phyloP scores from a whole-genome alignment of 2,888 invertebrate genomes.

The Helicoverpa assulta region DNA sequence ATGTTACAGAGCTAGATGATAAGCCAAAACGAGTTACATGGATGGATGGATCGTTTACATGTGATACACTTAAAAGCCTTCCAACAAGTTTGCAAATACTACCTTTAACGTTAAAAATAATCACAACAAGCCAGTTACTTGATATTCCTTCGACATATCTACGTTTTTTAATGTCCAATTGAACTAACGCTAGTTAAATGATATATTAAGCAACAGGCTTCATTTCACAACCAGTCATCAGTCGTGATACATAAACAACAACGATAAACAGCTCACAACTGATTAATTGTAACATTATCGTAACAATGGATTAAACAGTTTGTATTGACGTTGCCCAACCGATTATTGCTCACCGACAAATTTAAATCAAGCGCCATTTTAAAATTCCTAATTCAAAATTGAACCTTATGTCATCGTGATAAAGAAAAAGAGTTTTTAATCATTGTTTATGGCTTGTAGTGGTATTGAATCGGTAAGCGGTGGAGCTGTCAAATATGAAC shows the following conservation, averaged over 20 bases:
- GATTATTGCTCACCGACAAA: conserved; percentile 69
- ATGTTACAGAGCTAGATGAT: neutral
- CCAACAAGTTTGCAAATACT: neutral
- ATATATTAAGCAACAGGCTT: conserved; percentile 49
- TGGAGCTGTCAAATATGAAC: conserved; percentile 69
- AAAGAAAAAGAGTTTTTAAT: conserved; percentile 56
- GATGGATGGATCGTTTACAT: too few relatives aligned
- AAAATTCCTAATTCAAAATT: conserved; percentile 48
- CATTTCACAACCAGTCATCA: conserved; percentile 63
- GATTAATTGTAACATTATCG: conserved; percentile 71
- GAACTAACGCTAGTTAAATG: conserved; percentile 36
- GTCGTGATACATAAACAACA: conserved; percentile 55
- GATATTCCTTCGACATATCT: neutral
- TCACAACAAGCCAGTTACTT: neutral
- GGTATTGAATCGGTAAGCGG: conserved; percentile 66
- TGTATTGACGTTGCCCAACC: conserved; percentile 68
- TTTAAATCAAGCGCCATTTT: conserved; percentile 57
- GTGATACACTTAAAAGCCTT: neutral
- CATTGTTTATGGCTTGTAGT: conserved; percentile 59
- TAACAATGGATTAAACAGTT: conserved; percentile 70
- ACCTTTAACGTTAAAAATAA: neutral
- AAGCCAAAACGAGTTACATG: neutral
- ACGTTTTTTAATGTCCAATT: conserved; percentile 22
- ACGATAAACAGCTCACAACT: conserved; percentile 65
- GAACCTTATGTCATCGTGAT: conserved; percentile 64